phyloP scores from a whole-genome alignment of 2,113 vertebrate genomes.

The Pontoporia blainvillei region DNA sequence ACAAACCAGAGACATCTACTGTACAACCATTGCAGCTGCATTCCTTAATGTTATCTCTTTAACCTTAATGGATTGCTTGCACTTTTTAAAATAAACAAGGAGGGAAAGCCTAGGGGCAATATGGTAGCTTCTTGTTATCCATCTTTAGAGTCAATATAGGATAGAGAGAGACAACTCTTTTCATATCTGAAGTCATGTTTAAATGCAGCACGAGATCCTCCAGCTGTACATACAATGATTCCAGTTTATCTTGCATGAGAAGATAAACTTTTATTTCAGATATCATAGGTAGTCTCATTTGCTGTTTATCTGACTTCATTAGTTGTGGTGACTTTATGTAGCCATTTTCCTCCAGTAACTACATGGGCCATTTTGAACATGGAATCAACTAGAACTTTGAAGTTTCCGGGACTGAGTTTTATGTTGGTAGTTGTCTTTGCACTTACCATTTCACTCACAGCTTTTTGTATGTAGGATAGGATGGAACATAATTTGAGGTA shows the following conservation, averaged over 20 bases:
- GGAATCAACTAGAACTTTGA: not conserved
- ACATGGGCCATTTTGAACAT: not conserved
- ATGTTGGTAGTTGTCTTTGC: not conserved
- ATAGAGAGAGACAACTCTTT: not conserved
- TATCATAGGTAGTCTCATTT: not conserved
- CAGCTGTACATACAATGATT: not conserved
- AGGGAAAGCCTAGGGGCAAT: not conserved
- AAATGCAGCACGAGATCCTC: not conserved
- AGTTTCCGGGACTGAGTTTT: not conserved
- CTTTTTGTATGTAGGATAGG: not conserved
- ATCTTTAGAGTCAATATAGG: not conserved
- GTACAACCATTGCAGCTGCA: not conserved
- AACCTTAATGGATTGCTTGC: slow-evolving; percentile 41
- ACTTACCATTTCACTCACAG: not conserved
- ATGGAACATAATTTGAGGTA: not conserved
- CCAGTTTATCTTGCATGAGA: not conserved
- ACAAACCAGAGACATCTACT: slow-evolving; percentile 16
- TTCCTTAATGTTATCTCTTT: slow-evolving; percentile 55
- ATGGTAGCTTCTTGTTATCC: not conserved
- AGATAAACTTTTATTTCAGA: slow-evolving; percentile 9
- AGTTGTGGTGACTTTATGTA: not conserved
- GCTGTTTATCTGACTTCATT: not conserved
- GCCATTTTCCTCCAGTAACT: not conserved
- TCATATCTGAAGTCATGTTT: not conserved
- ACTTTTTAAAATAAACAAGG: slow-evolving; percentile 43